Base-by-base conservation (phyloP, 2,888 invertebrate species). In the Didymodactylos carnosus region DNA sequence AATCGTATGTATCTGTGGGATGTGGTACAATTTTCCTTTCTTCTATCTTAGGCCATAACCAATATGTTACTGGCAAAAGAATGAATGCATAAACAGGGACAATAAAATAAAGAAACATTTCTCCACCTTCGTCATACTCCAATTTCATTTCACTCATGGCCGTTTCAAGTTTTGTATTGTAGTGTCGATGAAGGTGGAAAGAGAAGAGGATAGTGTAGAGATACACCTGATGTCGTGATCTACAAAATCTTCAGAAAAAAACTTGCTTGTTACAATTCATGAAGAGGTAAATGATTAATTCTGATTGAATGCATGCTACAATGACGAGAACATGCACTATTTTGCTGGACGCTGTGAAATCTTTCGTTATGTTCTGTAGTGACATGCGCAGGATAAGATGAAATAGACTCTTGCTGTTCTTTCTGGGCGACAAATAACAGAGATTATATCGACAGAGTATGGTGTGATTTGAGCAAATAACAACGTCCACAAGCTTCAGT, bases 61-160 rank as follows among this genome's bases (percentile, higher is more conserved):
- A 97, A 87, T 94, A 92, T 78, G 98, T 97, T 77, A 91, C 89
- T 79, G 98, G 98, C 83, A 98, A 88, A 78, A 99, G 87, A 80
- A 97, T 88, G 80, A 99, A 86, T 53, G 93, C 94, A 84, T 97
- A 87, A 85, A 98, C 97, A 77, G 97, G 94, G 77, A 98, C 86
- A 78, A 98, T 87, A 85, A 99, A 98, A 85, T 97, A 99, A 86
- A 94, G 94, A 87, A 98, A 99, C 77, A 95, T 98, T 80, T 92
- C 92, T 80, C 98, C 98, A 86, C 92, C 94, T 86, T 97, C 98
- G 87, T 98, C 98, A 84, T 98, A 98, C 29, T 73, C 73, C 40
- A 73, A 69, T 46, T 73, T 43, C 73, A 73, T 73, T 16, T 69
- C 69, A 25, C 46, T 69, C 69, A 73, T 73, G 40, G 14, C 10